Evolutionary conservation across 2,888 invertebrate genomes (phyloP).

Genomic region (Allophyes oxyacanthae): DNA sequence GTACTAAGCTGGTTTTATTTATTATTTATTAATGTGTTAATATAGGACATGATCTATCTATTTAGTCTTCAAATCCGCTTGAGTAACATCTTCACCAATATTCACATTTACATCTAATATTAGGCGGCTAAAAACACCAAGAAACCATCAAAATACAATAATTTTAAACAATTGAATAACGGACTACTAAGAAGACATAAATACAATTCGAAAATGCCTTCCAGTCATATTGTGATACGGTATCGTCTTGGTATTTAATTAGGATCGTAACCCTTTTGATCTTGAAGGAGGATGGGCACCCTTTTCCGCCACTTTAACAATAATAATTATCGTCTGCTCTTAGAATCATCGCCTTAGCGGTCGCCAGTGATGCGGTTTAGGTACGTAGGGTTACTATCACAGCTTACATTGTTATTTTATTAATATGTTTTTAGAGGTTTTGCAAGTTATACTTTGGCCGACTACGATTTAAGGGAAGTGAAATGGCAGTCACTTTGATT

Average conservation of each 20-base stretch:
- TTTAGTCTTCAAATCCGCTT: too few species aligned
- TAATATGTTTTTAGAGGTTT: too few species aligned
- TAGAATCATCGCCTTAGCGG: conserved; percentile 25
- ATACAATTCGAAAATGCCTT: conserved; percentile 30
- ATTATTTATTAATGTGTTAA: too few species aligned
- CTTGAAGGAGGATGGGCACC: conserved; percentile 32
- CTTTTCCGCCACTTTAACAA: conserved; percentile 53
- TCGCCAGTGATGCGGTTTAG: conserved; percentile 11
- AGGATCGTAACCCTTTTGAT: conserved; percentile 47
- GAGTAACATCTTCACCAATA: too few species aligned
- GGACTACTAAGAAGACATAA: conserved; percentile 19
- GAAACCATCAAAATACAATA: not conserved
- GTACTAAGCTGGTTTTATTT: too few species aligned
- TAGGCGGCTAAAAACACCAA: too few species aligned
- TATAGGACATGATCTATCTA: too few species aligned
- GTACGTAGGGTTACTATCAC: not conserved
- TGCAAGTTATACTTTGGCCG: too few species aligned
- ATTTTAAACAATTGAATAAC: conserved; percentile 2
- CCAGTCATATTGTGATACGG: conserved; percentile 37
- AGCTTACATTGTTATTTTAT: not conserved
- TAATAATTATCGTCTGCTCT: conserved; percentile 40
- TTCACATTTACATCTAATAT: too few species aligned
- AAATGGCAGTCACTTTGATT: too few species aligned
- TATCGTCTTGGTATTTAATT: conserved; percentile 51
- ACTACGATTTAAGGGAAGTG: too few species aligned